A percentile compares a stretch with the other conserved stretches of the same genome.
Evolutionary conservation across 2,113 vertebrate genomes (phyloP).

Genomic region (Rhagologus leucostigma): DNA sequence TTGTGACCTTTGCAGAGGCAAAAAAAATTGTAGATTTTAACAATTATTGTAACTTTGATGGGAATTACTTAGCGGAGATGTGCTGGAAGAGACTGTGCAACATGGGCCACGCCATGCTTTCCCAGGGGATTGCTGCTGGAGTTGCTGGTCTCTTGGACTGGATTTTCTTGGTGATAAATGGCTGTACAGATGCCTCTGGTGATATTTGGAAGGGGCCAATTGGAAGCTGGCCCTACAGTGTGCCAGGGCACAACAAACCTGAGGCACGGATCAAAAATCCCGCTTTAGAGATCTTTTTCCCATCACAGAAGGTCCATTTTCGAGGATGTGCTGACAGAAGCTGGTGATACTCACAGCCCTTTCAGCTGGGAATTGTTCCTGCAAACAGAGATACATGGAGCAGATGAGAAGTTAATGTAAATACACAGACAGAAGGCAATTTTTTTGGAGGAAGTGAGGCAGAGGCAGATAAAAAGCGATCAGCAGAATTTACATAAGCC

Average conservation of each 20-base stretch:
- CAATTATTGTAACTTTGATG: neutral
- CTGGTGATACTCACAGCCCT: neutral
- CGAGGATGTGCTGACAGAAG: neutral
- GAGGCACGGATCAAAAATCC: neutral
- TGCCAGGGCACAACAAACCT: neutral
- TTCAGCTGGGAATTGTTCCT: conserved; percentile 51
- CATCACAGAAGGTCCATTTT: neutral
- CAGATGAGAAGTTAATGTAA: conserved; percentile 63
- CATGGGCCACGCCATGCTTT: neutral
- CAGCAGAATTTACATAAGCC: conserved; percentile 57
- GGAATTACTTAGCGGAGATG: neutral
- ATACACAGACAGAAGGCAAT: conserved; percentile 35
- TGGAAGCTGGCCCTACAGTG: neutral
- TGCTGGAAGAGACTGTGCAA: neutral
- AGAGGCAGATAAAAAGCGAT: conserved; percentile 53
- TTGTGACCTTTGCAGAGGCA: neutral
- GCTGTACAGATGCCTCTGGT: neutral
- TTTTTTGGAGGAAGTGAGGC: conserved; percentile 42
- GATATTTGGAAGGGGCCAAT: neutral
- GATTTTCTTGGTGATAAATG: neutral
- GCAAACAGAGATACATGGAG: conserved; percentile 32
- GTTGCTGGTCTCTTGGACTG: neutral
- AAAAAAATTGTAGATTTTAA: neutral
- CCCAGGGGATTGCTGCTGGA: neutral
- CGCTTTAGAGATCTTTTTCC: neutral